Base-by-base conservation (phyloP, 2,888 invertebrate genomes). In the Tinea semifulvella region DNA sequence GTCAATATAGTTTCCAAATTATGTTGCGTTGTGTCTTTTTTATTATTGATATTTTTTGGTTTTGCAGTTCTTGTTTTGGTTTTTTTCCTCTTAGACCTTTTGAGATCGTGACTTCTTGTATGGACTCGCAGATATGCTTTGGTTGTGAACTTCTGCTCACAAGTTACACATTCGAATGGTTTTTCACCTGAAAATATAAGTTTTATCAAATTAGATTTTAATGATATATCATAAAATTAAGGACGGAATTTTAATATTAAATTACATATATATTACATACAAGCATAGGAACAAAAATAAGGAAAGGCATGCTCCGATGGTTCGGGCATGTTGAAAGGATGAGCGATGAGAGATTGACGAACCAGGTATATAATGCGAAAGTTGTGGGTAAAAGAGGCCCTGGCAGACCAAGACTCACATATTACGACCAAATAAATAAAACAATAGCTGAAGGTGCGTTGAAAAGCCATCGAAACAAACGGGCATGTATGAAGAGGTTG, bases 161-260 rank as follows among this genome's bases (percentile, higher is more conserved):
- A 80, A 13, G 55, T 53, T 1, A 61, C 57, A 44, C 79, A 80
- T 50, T 74, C 71, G 44, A 63, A 77, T 4, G 76, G 75, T 51
- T 67, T 74, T 52, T 77, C 76, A 27, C 75, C 79, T 80, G 61
- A 1, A 57, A 57, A 46, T 38, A 11, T 31, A 31, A 7, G 6
- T 31, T 31, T 5, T 31, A 38, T 31, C n/a, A 13, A 11, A 31
- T 7, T n/a, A 13, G 4, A 5, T 31, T 31, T 11, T 11, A 13
- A 31, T 11, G 5, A 11, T 13, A 13, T 11, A 11, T 25, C 10
- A 25, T 10, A 25, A 25, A 25, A 25, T 25, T 7, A 25, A 7
- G 25, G 10, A 25, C 6, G 7, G 25, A 10, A 25, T 25, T 25
- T 25, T 10, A 7, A 25, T 25, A 25, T 25, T 10, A 25, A 7